Evolutionary conservation across 2,888 invertebrate genomes (phyloP).

Genomic region (Dione vanillae): DNA sequence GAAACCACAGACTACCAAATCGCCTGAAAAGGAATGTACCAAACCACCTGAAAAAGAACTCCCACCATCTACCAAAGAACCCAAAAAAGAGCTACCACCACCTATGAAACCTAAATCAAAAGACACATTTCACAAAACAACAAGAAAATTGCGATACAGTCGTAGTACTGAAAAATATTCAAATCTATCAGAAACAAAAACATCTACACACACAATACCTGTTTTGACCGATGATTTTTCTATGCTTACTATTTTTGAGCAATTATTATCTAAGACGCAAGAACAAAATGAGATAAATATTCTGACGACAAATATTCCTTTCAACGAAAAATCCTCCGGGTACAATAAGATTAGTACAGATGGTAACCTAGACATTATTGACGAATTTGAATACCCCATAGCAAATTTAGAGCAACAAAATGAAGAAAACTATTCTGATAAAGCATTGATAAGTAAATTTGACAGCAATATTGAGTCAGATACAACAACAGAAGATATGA

Average conservation of each 20-base stretch:
- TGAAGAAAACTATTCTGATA: slow-evolving; percentile 5
- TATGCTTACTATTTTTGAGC: slow-evolving; percentile 61
- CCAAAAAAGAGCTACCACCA: slow-evolving; percentile 2
- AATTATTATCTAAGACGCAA: slow-evolving; percentile 59
- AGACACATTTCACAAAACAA: slow-evolving; percentile 5
- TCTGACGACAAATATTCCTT: slow-evolving; percentile 48
- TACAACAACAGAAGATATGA: slow-evolving; percentile 49
- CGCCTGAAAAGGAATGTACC: too few species aligned
- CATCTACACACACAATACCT: slow-evolving; percentile 45
- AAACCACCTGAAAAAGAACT: not conserved
- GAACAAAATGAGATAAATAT: slow-evolving; percentile 57
- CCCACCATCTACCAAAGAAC: too few species aligned
- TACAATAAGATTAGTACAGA: slow-evolving; percentile 48
- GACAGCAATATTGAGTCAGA: slow-evolving; percentile 23
- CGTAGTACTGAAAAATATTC: slow-evolving; percentile 14
- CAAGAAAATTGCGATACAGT: slow-evolving; percentile 27
- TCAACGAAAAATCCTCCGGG: not conserved
- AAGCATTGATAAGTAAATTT: not conserved
- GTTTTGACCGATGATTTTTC: slow-evolving; percentile 56
- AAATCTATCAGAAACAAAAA: slow-evolving; percentile 30
- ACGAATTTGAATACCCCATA: slow-evolving; percentile 46
- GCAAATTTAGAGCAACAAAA: slow-evolving; percentile 43
- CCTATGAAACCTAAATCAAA: slow-evolving; percentile 9
- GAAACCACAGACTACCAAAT: not conserved
- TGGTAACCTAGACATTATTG: slow-evolving; percentile 48